Evolutionary conservation across 1,140 invertebrate genomes (phyloP).

Genomic region (Orchesella cincta): DNA sequence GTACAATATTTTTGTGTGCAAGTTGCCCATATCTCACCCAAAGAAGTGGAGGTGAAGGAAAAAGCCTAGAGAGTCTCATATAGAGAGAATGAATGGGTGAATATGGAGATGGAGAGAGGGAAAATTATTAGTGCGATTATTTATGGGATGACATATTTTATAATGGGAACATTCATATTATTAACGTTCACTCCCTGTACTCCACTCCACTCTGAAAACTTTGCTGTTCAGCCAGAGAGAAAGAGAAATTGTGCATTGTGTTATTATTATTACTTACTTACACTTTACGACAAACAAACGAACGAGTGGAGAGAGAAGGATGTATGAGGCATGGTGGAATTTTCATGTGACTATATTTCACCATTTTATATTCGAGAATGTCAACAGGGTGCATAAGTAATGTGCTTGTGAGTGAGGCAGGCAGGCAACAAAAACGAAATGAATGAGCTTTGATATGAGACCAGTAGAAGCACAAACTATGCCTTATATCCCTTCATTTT

Average conservation of each 20-base stretch:
- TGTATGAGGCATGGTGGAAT: constrained; percentile 21
- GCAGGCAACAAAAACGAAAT: too few relatives aligned
- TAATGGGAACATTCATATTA: constrained; percentile 30
- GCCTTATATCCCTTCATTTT: too few relatives aligned
- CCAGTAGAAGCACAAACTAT: too few relatives aligned
- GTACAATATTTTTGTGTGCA: too few relatives aligned
- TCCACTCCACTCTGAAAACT: too few relatives aligned
- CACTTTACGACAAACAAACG: background rate
- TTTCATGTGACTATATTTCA: constrained; percentile 29
- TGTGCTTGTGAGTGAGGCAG: too few relatives aligned
- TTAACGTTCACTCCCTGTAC: background rate
- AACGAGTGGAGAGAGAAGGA: background rate
- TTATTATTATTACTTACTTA: constrained; percentile 23
- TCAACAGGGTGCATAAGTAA: constrained; percentile 28
- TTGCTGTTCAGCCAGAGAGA: too few relatives aligned
- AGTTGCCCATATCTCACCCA: too few relatives aligned
- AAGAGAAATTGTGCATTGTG: background rate
- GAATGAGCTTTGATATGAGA: too few relatives aligned
- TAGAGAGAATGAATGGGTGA: background rate
- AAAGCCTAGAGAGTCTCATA: background rate
- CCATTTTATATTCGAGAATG: constrained; percentile 29
- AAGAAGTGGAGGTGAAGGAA: background rate
- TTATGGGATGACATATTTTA: constrained; percentile 28
- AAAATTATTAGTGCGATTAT: constrained; percentile 27
- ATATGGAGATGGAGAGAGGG: background rate